Percentiles rank a stretch among this genome's conserved stretches.
Evolutionary conservation across 2,797 vertebrate species (phyloP).

Genomic region (Anabas testudineus): DNA sequence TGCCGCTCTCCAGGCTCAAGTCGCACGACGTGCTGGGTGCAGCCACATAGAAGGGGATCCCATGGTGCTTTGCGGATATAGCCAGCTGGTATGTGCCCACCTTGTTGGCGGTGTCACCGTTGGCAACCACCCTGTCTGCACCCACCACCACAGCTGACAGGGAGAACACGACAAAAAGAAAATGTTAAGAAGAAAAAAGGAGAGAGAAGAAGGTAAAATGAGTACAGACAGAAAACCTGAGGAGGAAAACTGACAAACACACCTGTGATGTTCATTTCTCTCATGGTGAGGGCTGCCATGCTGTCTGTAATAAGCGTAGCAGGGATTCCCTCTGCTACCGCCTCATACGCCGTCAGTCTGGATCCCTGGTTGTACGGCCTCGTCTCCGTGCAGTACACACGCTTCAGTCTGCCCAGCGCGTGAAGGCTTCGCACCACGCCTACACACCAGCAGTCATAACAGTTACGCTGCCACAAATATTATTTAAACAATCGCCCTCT

Average conservation of each 20-base stretch:
- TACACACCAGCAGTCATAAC: constrained; percentile 61
- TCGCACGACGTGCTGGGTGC: constrained; percentile 94
- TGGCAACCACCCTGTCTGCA: constrained; percentile 92
- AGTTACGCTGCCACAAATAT: constrained; percentile 6
- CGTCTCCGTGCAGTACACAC: constrained; percentile 92
- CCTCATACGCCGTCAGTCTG: constrained; percentile 91
- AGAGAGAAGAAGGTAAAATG: too few species aligned
- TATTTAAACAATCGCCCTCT: neutral
- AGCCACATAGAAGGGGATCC: constrained; percentile 93
- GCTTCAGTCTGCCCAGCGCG: constrained; percentile 84
- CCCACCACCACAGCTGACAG: constrained; percentile 91
- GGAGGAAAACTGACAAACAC: constrained; percentile 2
- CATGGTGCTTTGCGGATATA: constrained; percentile 89
- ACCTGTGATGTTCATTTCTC: constrained; percentile 89
- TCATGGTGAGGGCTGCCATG: constrained; percentile 90
- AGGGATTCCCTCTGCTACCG: constrained; percentile 89
- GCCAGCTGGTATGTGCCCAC: constrained; percentile 95
- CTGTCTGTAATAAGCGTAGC: constrained; percentile 93
- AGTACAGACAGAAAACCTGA: neutral
- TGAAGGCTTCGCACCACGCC: constrained; percentile 92
- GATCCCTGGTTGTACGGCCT: constrained; percentile 95
- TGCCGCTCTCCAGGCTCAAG: constrained; percentile 86
- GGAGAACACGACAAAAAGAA: neutral
- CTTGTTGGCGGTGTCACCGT: constrained; percentile 95
- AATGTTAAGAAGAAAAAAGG: too few species aligned